Base-by-base conservation (phyloP, 2,888 invertebrate genomes). In the Punctoribates punctum region DNA sequence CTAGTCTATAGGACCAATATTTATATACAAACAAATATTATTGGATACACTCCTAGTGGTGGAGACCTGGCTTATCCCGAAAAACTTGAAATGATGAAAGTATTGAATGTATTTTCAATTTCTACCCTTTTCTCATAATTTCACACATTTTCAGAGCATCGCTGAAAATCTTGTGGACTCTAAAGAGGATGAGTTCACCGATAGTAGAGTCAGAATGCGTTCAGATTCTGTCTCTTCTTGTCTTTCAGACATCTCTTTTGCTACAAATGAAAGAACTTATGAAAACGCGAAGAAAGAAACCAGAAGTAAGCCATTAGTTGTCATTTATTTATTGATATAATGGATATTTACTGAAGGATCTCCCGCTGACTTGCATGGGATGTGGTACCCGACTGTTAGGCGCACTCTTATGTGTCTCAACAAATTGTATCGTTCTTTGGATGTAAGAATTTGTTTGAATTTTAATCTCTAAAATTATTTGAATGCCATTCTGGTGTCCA, bases 301-400 rank as follows among this genome's bases (percentile, higher is more conserved):
- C n/a, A 17, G 20, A 8, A 38, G 72, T 72, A 25, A 60, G 20
- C 8, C 57, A 57, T 13, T 57, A 4, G 0, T 57, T 25, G 25
- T 11, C 3, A 25, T 23, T 15, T 3, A 9, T 27, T 29, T 27
- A 48, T 60, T 9, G 17, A 48, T 48, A 3, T 13, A 20, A 17
- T 51, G 3, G 42, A 9, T 17, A n/a, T n/a, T 4, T 4, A 17
- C n/a, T 17, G 15, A 15, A 83, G 90, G 90, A 82, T 93, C 94
- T 0, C 94, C 96, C 0, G 95, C 97, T 0, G 98, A 99, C 86
- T 86, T 98, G 46, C 98, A 98, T 85, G 99, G 98, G 34, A 96
- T 99, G 96, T 99, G 99, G 99, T 99, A 98, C 85, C 99, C 99
- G 0, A 96, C 95, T 0, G 96, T 99, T 0, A 88, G 98, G 23